Percentiles rank a stretch among this genome's conserved stretches.
Conservation (phyloP, 2,797 vertebrate genomes). For the Chaunax sp. region DNA sequence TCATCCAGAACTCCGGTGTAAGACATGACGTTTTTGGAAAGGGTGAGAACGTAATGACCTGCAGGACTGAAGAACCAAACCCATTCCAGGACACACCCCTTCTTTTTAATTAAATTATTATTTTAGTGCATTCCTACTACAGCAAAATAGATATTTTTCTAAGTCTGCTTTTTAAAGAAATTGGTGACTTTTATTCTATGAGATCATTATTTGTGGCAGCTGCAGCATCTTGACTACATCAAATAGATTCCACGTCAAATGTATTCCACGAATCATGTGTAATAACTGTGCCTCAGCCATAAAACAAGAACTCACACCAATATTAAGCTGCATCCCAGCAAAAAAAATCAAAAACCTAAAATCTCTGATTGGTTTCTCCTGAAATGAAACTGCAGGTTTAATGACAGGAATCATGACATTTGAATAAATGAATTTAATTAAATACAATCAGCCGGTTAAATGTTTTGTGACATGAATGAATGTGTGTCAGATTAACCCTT, state of each 20-base stretch:
- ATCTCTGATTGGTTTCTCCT: no score
- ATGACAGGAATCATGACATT: no score
- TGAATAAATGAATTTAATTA: no score
- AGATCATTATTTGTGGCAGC: no score
- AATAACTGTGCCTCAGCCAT: not conserved
- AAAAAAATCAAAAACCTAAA: no score
- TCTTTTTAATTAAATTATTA: slow-evolving; percentile 3
- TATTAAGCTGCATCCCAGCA: no score
- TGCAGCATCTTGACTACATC: not conserved
- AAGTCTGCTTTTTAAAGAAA: not conserved
- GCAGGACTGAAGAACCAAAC: slow-evolving; percentile 7
- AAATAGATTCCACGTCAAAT: fast-evolving
- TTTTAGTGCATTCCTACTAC: not conserved
- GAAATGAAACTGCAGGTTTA: no score
- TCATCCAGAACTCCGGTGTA: not conserved
- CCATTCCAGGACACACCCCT: not conserved
- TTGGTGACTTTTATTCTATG: not conserved
- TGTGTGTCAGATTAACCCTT: no score
- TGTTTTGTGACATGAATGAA: not conserved
- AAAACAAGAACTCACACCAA: not conserved
- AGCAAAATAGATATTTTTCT: slow-evolving; percentile 10
- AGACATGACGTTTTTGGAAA: not conserved
- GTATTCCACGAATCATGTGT: not conserved
- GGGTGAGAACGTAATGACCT: not conserved
- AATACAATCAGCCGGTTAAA: no score